Conservation (phyloP, 1,140 invertebrate genomes). For the Aphidius gifuensis region DNA sequence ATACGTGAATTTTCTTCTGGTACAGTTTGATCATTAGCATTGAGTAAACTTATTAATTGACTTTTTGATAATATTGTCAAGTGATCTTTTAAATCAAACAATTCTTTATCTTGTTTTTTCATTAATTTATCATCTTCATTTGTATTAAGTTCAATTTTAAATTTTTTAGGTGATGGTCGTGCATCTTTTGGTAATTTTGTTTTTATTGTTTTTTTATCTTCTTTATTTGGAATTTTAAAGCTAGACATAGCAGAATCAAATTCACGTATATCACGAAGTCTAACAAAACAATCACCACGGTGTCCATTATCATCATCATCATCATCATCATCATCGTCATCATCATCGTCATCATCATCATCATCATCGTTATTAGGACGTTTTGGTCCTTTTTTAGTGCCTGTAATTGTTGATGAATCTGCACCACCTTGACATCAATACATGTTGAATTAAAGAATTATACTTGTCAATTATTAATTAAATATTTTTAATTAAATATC, state of each 20-base stretch:
- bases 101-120: conserved; percentile 75
- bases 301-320: conserved; percentile 72
- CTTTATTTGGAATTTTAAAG: conserved; percentile 66
- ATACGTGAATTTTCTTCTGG: conserved; percentile 68
- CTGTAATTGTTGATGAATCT: conserved; percentile 10
- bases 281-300: conserved; percentile 89
- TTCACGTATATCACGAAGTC: conserved; percentile 70
- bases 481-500: too few species aligned
- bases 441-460: too few species aligned
- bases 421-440: not conserved
- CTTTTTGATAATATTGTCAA: conserved; percentile 50
- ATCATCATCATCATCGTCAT: conserved; percentile 85
- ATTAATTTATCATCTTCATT: conserved; percentile 58
- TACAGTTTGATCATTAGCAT: conserved; percentile 70
- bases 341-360: conserved; percentile 66
- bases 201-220: conserved; percentile 71
- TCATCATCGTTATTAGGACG: conserved; percentile 71
- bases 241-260: conserved; percentile 75
- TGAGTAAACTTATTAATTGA: conserved; percentile 65
- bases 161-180: conserved; percentile 61
- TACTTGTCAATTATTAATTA: too few species aligned
- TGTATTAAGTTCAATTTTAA: conserved; percentile 63
- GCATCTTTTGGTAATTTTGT: conserved; percentile 67
- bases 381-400: conserved; percentile 50
- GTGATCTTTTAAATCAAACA: conserved; percentile 69